Conservation (phyloP, 2,888 invertebrate species). For the Dryococelus australis region DNA sequence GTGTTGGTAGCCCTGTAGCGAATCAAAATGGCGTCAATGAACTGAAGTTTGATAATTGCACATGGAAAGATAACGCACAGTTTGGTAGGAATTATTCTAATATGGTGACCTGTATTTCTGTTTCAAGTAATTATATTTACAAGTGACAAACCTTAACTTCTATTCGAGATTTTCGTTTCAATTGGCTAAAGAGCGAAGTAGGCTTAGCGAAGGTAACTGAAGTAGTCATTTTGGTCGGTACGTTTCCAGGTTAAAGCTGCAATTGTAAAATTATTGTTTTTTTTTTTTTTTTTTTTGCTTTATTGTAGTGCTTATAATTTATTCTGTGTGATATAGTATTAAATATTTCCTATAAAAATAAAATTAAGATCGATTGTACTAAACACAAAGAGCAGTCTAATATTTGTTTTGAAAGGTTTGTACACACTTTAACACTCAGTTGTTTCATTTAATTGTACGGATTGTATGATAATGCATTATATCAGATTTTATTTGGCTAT, state of each 20-base stretch:
- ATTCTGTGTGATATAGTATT: too few species aligned
- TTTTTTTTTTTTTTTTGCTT: too few species aligned
- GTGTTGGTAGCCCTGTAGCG: background rate
- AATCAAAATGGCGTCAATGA: background rate
- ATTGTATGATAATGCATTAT: too few species aligned
- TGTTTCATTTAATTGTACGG: too few species aligned
- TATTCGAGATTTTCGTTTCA: background rate
- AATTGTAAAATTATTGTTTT: background rate
- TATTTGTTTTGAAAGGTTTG: too few species aligned
- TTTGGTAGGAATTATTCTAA: background rate
- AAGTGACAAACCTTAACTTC: background rate
- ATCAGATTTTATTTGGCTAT: too few species aligned
- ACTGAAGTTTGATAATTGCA: slow-evolving; percentile 4
- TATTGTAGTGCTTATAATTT: too few species aligned
- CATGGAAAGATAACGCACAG: slow-evolving; percentile 10
- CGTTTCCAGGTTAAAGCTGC: slow-evolving; percentile 1
- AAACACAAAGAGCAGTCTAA: too few species aligned
- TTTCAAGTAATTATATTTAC: background rate
- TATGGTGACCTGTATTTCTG: background rate
- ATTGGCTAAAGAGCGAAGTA: background rate
- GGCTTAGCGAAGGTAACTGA: background rate
- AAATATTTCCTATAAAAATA: too few species aligned
- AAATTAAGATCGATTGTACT: too few species aligned
- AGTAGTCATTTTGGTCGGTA: background rate
- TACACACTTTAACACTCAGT: too few species aligned